These are phyloP conservation scores for Euwallacea fornicatus DNA, from an alignment of 1,140 invertebrate species.

Conservation along the genomic window DNA sequence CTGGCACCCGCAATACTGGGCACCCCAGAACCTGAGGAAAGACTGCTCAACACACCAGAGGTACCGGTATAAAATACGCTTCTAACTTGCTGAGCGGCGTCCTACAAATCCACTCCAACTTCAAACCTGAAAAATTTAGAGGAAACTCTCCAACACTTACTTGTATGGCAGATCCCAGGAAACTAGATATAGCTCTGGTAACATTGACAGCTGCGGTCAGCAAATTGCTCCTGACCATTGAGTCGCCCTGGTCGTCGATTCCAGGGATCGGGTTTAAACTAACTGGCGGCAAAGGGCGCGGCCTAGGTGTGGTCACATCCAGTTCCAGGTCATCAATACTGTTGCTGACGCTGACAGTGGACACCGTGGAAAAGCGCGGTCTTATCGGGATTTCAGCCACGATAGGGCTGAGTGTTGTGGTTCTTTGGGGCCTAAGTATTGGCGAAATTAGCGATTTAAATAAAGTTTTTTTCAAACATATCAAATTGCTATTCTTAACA, in stretches of 20 bases:
- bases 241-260: constrained; percentile 43
- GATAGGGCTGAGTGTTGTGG: constrained; percentile 14
- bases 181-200: constrained; percentile 71
- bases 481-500: no score
- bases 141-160: constrained; percentile 41
- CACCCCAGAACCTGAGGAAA: constrained; percentile 16
- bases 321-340: constrained; percentile 39
- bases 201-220: constrained; percentile 71
- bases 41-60: constrained; percentile 3
- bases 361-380: constrained; percentile 28
- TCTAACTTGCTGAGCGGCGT: constrained; percentile 42
- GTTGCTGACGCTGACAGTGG: constrained; percentile 41
- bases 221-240: constrained; percentile 61
- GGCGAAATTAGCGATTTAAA: no score
- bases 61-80: constrained; percentile 38
- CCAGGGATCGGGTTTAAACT: constrained; percentile 49
- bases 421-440: constrained; percentile 10
- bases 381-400: constrained; percentile 11
- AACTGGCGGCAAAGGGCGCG: constrained; percentile 45
- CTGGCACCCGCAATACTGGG: constrained; percentile 17
- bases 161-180: constrained; percentile 73
- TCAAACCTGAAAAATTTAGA: neutral
- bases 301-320: constrained; percentile 30
- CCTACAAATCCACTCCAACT: constrained; percentile 32
- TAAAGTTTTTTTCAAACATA: no score